Evolutionary conservation across 2,888 invertebrate genomes (phyloP).

Genomic region (Pecten maximus): DNA sequence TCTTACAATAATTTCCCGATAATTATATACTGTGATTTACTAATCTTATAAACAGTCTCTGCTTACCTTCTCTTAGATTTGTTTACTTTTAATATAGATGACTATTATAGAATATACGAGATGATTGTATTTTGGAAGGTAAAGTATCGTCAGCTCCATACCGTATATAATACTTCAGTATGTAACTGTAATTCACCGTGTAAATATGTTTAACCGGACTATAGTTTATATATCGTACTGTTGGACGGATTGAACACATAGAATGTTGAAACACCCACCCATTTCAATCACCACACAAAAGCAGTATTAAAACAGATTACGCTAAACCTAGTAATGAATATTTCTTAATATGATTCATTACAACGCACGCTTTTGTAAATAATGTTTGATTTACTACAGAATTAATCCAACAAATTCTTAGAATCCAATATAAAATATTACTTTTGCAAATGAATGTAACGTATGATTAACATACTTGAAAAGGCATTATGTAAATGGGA

Average conservation of each 20-base stretch:
- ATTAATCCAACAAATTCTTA: not conserved
- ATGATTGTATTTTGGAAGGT: not conserved
- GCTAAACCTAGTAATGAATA: not conserved
- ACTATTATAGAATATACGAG: not conserved
- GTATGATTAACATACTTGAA: not conserved
- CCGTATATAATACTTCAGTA: not conserved
- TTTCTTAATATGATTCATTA: not conserved
- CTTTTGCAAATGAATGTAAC: not conserved
- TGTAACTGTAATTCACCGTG: not conserved
- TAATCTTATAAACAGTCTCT: not conserved
- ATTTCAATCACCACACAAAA: not conserved
- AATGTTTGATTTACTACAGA: not conserved
- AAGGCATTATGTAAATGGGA: not conserved
- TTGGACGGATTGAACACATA: not conserved
- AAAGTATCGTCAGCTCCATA: not conserved
- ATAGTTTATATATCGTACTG: not conserved
- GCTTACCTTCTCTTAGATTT: not conserved
- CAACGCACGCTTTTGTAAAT: not conserved
- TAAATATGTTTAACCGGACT: not conserved
- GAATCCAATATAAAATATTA: not conserved
- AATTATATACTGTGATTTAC: constrained; percentile 1
- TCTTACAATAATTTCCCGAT: not conserved
- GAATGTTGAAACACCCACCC: not conserved
- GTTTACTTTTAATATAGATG: constrained; percentile 8
- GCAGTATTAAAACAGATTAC: not conserved